Evolutionary conservation across 1,140 invertebrate species (phyloP).

Genomic region (Aporrectodea caliginosa): DNA sequence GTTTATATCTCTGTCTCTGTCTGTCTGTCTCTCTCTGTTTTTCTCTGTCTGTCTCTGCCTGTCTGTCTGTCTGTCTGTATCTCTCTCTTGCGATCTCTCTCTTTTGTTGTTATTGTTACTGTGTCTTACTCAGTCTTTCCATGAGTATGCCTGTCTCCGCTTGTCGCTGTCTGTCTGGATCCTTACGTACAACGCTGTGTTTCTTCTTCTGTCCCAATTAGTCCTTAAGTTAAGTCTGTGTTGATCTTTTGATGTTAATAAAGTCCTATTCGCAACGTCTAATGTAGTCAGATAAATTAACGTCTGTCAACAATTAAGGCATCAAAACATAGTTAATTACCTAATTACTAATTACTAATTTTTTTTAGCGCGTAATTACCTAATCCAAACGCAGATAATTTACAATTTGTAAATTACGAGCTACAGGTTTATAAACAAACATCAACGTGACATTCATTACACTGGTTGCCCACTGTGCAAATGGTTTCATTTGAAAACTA

Average conservation of each 20-base stretch:
- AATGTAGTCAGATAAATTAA: neutral
- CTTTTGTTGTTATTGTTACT: neutral
- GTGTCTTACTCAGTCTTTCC: neutral
- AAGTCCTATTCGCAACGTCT: neutral
- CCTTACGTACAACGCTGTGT: neutral
- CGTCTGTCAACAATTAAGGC: neutral
- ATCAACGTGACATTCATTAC: no score
- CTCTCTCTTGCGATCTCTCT: no score
- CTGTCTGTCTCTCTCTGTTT: neutral
- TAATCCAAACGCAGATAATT: no score
- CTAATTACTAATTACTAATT: no score
- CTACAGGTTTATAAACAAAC: no score
- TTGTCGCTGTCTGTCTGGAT: neutral
- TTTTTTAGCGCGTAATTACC: no score
- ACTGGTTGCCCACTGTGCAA: no score
- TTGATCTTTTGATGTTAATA: neutral
- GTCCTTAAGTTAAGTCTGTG: neutral
- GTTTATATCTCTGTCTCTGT: neutral
- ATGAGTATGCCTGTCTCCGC: neutral
- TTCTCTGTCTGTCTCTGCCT: neutral
- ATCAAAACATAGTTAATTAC: neutral
- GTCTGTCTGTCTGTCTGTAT: no score
- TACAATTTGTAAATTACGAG: no score
- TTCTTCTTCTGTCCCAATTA: neutral
- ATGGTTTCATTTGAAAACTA: no score